A percentile compares a stretch with the other conserved stretches of the same genome.
Evolutionary conservation across 2,797 vertebrate genomes (phyloP).

Genomic region (Antennarius maculatus): DNA sequence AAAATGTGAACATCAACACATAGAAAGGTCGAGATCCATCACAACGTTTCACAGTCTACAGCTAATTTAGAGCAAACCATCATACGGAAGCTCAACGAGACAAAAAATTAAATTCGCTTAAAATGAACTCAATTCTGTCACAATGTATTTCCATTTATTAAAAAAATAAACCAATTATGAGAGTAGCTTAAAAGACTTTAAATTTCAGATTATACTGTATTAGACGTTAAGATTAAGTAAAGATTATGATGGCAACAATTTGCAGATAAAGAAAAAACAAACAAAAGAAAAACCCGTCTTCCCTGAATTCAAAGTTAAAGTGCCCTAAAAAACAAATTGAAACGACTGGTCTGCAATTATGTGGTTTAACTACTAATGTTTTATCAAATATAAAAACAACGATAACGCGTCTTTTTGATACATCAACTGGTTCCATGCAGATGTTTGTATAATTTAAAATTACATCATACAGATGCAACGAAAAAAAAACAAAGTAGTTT

Average conservation of each 20-base stretch:
- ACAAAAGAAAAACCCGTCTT: constrained; percentile 54
- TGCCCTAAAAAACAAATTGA: constrained; percentile 69
- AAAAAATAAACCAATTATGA: constrained; percentile 12
- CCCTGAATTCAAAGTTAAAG: constrained; percentile 84
- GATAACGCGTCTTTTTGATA: constrained; percentile 52
- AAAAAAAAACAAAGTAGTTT: constrained; percentile 23
- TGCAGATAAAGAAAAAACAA: constrained; percentile 22
- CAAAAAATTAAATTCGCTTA: constrained; percentile 36
- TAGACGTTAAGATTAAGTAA: constrained; percentile 34
- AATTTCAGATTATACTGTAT: constrained; percentile 41
- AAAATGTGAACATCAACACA: constrained; percentile 30
- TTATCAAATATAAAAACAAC: constrained; percentile 38
- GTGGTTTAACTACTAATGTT: constrained; percentile 34
- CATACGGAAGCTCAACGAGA: constrained; percentile 21
- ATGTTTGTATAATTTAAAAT: constrained; percentile 39
- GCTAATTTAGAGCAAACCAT: constrained; percentile 36
- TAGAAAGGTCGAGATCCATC: constrained; percentile 12
- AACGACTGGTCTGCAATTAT: constrained; percentile 38
- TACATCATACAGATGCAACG: constrained; percentile 25
- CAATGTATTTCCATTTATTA: constrained; percentile 35
- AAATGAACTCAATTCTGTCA: constrained; percentile 27
- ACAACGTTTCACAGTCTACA: constrained; percentile 65
- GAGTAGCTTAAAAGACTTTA: constrained; percentile 30
- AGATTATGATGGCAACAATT: constrained; percentile 20
- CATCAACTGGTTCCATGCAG: constrained; percentile 44